Conservation (phyloP, 2,797 vertebrate species). For the Ctenopoma multispine region DNA sequence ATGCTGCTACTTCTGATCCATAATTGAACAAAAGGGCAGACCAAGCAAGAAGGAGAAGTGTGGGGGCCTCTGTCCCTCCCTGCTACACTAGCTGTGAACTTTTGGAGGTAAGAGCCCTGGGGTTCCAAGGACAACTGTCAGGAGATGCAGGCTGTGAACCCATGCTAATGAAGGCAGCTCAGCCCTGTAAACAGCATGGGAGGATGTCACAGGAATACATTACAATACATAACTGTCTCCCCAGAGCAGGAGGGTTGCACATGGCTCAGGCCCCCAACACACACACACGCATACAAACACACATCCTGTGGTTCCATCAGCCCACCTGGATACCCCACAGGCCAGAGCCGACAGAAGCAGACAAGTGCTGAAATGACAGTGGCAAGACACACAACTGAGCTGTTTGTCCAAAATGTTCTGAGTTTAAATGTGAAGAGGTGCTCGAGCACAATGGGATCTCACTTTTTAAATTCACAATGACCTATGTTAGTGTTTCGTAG, state of each 20-base stretch:
- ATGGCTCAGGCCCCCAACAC: conserved; percentile 62
- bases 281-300: conserved; percentile 20
- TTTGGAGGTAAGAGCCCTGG: conserved; percentile 80
- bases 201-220: conserved; percentile 88
- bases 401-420: conserved; percentile 26
- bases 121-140: conserved; percentile 88
- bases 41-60: conserved; percentile 55
- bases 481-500: conserved; percentile 16
- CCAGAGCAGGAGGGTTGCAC: conserved; percentile 76
- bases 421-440: conserved; percentile 4
- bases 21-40: conserved; percentile 79
- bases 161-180: conserved; percentile 88
- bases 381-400: conserved; percentile 31
- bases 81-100: conserved; percentile 77
- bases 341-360: conserved; percentile 41
- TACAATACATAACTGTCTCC: conserved; percentile 90
- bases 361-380: conserved; percentile 41
- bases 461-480: conserved; percentile 35
- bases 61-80: conserved; percentile 59
- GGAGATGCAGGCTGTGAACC: conserved; percentile 84
- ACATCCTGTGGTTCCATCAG: conserved; percentile 35
- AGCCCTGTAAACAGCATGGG: conserved; percentile 86
- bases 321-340: conserved; percentile 72
- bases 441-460: conserved; percentile 8
- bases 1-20: conserved; percentile 67